Conservation (phyloP, 37 sponge, comb jelly and placozoan genomes). For the Chondrosia reniformis region DNA sequence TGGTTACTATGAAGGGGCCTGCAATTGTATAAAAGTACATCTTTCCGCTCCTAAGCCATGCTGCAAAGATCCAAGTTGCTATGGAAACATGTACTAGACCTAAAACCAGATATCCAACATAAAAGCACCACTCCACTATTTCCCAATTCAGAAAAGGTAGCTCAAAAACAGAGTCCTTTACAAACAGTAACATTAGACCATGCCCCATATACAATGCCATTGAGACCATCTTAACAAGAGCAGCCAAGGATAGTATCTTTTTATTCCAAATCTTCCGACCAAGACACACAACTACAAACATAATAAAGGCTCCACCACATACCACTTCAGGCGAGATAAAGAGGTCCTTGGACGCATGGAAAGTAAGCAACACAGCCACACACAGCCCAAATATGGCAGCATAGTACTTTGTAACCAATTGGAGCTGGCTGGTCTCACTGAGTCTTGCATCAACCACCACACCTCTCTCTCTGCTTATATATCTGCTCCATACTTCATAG, state of each 20-base stretch:
- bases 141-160: too few species aligned
- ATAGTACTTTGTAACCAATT: background rate
- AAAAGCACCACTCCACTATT: too few species aligned
- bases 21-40: background rate
- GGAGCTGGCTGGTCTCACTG: slow-evolving; percentile 1
- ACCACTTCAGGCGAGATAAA: background rate
- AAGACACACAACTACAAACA: slow-evolving; percentile 2
- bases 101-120: background rate
- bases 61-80: background rate
- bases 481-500: slow-evolving; percentile 8
- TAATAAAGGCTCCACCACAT: background rate
- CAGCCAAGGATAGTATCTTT: background rate
- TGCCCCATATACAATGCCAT: background rate
- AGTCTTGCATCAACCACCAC: background rate
- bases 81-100: background rate
- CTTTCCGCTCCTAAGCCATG: background rate
- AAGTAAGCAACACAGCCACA: background rate
- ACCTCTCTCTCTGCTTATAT: background rate
- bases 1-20: background rate
- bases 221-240: background rate
- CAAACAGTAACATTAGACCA: background rate
- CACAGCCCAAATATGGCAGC: slow-evolving; percentile 1
- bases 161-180: too few species aligned
- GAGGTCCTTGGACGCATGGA: background rate
- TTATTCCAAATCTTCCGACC: slow-evolving; percentile 2